Evolutionary conservation across 1,140 invertebrate genomes (phyloP).

Genomic region (Drosophila parabipectinata): DNA sequence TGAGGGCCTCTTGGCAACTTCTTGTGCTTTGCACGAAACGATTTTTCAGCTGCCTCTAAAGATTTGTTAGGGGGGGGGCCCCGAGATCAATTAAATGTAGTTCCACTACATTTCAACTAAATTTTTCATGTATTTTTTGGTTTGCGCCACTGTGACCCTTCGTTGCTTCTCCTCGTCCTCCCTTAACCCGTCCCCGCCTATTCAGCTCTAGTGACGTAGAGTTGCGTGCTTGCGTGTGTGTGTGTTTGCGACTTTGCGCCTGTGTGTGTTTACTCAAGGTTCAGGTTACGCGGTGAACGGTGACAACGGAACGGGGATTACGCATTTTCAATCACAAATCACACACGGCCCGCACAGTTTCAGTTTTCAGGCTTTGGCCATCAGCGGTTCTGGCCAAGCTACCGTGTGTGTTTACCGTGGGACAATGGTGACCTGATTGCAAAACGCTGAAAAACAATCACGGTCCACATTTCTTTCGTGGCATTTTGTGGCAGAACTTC

Average conservation of each 20-base stretch:
- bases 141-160: conserved; percentile 6
- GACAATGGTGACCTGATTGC: conserved; percentile 71
- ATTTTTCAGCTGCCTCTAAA: conserved; percentile 66
- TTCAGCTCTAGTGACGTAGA: conserved; percentile 60
- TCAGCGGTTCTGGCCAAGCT: not conserved
- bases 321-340: conserved; percentile 73
- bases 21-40: conserved; percentile 78
- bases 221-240: conserved; percentile 49
- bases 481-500: conserved; percentile 52
- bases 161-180: not conserved
- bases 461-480: conserved; percentile 69
- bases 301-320: conserved; percentile 59
- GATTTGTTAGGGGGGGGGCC: conserved; percentile 17
- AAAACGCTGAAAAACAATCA: conserved; percentile 55
- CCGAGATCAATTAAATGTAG: conserved; percentile 51
- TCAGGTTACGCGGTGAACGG: conserved; percentile 50
- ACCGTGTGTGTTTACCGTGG: conserved; percentile 31
- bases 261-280: conserved; percentile 76
- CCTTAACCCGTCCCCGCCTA: not conserved
- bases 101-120: conserved; percentile 23
- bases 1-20: conserved; percentile 48
- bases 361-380: conserved; percentile 16
- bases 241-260: conserved; percentile 34
- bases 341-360: conserved; percentile 13
- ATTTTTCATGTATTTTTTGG: conserved; percentile 29